These are phyloP conservation scores for Physeter macrocephalus DNA, from an alignment of 2,113 vertebrate genomes.

Conservation along the genomic window DNA sequence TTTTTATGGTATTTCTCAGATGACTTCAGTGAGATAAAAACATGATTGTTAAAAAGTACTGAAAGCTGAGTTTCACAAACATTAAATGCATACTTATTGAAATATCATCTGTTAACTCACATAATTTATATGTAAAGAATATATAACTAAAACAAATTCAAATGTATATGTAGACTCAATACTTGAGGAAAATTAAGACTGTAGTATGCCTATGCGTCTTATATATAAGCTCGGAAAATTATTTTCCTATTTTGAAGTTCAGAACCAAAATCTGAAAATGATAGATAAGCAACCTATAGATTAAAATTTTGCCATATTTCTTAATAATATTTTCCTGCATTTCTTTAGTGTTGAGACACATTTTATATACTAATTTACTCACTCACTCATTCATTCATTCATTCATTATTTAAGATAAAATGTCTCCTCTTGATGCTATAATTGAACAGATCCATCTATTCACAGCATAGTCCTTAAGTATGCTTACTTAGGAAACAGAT, in stretches of 20 bases:
- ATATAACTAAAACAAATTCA: not conserved
- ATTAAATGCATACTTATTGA: not conserved
- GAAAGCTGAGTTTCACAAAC: not conserved
- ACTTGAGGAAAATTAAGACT: not conserved
- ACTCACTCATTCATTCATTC: not conserved
- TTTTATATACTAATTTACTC: not conserved
- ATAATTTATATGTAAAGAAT: not conserved
- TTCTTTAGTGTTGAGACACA: not conserved
- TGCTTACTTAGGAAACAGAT: not conserved
- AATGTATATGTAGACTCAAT: not conserved
- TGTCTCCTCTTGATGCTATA: not conserved
- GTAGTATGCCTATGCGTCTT: not conserved
- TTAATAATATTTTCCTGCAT: not conserved
- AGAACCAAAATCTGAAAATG: not conserved
- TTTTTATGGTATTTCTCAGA: conserved; percentile 36
- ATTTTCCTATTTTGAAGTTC: conserved; percentile 25
- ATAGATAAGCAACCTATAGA: not conserved
- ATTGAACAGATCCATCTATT: not conserved
- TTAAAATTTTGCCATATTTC: not conserved
- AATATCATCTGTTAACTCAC: not conserved
- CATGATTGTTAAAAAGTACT: conserved; percentile 26
- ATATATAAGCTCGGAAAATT: not conserved
- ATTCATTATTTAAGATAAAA: conserved; percentile 22
- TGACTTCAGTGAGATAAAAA: conserved; percentile 33
- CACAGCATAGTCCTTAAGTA: not conserved